Base-by-base conservation (phyloP, 2,797 vertebrate species). In the Sebastes vulpes region DNA sequence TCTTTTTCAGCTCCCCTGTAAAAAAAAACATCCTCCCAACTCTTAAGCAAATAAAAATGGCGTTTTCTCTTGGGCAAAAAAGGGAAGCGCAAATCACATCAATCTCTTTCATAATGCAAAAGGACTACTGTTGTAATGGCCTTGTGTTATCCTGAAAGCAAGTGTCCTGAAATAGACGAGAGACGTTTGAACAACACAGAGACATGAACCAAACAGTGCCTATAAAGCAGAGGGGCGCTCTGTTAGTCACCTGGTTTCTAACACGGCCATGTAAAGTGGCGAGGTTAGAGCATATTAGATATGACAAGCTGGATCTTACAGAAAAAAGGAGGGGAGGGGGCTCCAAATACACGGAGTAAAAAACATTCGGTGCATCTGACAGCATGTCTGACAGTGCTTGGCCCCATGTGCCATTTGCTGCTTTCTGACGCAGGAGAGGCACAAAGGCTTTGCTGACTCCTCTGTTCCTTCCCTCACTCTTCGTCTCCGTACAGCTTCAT, bases 391-490 rank as follows among this genome's bases (percentile, higher is more conserved):
- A 89, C 92, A 93, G 85, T 20, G 81, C 87, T 71, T 84, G 88
- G 90, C 89, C 74, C 88, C 82, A 69, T 85, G 88, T 87, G 90
- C 77, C 81, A 75, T 82, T 78, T 69, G 75, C 85, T 83, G 85
- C 74, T 82, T 84, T 87, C 78, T 89, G 85, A 91, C 65, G 82
- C 81, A 74, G 80, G 75, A 89, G 79, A 65, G 69, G 63, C 77
- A 90, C 79, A 88, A 87, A 91, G 77, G 77, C 83, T 93, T 82
- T 92, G 90, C 92, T 95, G 92, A 94, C 91, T 93, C 90, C 70
- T 91, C 89, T 79, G 75, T 91, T 93, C 86, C 79, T 72, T 79
- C 70, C 65, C 82, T 84, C 83, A 66, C 67, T 82, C 75, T 29
- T 75, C 65, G 38, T 87, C 82, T 85, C 78, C 46, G 11, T 50